These are phyloP conservation scores for Diabrotica undecimpunctata DNA, from an alignment of 1,140 invertebrate species.

Conservation along the genomic window DNA sequence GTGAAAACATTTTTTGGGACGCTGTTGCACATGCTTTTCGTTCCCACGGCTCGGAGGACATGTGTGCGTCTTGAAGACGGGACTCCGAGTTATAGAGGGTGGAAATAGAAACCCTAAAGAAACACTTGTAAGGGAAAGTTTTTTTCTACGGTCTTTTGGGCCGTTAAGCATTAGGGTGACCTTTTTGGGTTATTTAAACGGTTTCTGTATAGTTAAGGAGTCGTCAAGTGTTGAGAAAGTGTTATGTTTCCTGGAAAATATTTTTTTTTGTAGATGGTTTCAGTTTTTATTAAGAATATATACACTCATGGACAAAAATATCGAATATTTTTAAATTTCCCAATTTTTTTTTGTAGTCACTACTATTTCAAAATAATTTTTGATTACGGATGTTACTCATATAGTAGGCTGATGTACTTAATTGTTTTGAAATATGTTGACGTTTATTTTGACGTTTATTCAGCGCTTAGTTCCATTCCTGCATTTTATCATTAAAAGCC, in stretches of 20 bases:
- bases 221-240: neutral
- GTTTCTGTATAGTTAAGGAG: conserved; percentile 2
- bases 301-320: no score
- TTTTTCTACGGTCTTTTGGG: neutral
- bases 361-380: no score
- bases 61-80: conserved; percentile 1
- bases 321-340: no score
- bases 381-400: no score
- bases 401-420: no score
- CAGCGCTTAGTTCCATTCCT: no score
- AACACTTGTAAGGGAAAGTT: neutral
- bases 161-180: neutral
- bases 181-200: neutral
- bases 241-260: neutral
- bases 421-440: no score
- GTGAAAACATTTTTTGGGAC: neutral
- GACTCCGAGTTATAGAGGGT: neutral
- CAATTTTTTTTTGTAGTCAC: no score
- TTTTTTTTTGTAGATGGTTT: no score
- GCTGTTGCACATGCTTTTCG: neutral
- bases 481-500: no score
- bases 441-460: no score
- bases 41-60: neutral
- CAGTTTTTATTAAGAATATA: no score
- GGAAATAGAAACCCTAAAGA: neutral